These are phyloP conservation scores for Anagyrus pseudococci DNA, from an alignment of 2,888 invertebrate genomes.

Conservation along the genomic window DNA sequence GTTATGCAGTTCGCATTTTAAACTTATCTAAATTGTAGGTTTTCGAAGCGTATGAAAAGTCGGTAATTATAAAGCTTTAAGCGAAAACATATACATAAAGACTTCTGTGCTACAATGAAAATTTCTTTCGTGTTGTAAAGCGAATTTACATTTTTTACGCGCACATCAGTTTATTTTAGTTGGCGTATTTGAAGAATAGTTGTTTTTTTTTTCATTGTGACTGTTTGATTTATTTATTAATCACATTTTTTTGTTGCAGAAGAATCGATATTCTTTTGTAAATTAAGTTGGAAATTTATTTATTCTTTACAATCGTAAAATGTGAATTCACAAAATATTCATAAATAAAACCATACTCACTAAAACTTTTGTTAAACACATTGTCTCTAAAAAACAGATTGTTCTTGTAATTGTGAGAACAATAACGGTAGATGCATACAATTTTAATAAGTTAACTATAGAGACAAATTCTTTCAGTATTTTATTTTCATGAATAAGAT, in stretches of 20 bases:
- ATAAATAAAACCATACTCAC: not conserved
- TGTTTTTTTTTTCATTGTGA: constrained; percentile 23
- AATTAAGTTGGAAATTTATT: constrained; percentile 2
- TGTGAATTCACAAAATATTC: not conserved
- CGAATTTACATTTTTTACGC: not conserved
- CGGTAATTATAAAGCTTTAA: constrained; percentile 13
- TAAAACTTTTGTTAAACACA: not conserved
- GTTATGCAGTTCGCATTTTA: constrained; percentile 33
- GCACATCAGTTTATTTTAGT: not conserved
- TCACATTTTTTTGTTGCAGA: constrained; percentile 17
- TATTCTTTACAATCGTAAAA: not conserved
- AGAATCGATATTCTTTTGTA: constrained; percentile 9
- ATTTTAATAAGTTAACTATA: constrained; percentile 14
- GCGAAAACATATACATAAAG: constrained; percentile 11
- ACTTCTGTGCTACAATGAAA: constrained; percentile 6
- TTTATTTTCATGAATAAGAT: constrained; percentile 26
- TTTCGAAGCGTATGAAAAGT: constrained; percentile 10
- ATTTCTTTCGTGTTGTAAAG: constrained; percentile 1
- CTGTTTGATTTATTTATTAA: constrained; percentile 32
- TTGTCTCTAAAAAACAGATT: not conserved
- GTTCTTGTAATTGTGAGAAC: constrained; percentile 31
- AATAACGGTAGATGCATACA: constrained; percentile 25
- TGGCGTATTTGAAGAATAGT: not conserved
- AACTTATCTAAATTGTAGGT: constrained; percentile 32
- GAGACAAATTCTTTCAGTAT: constrained; percentile 34